Evolutionary conservation across 2,888 invertebrate species (phyloP).

Genomic region (Colostygia pectinataria): DNA sequence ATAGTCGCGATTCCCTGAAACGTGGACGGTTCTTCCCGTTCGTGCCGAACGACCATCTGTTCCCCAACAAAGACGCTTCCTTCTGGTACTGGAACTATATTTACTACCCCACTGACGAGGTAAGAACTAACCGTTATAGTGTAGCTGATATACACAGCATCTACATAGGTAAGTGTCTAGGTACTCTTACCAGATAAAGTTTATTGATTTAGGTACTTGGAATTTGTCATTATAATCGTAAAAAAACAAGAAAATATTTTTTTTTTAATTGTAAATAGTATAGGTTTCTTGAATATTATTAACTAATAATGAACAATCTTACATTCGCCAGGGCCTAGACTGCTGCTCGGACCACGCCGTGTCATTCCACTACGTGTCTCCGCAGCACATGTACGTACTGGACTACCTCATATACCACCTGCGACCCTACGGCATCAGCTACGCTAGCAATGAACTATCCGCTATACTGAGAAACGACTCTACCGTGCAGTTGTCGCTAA

Average conservation of each 20-base stretch:
- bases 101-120: slow-evolving; percentile 95
- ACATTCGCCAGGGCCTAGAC: slow-evolving; percentile 88
- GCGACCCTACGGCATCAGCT: slow-evolving; percentile 88
- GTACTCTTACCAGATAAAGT: no score
- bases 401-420: slow-evolving; percentile 98
- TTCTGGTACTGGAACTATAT: slow-evolving; percentile 98
- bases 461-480: no score
- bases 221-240: no score
- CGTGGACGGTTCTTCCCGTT: slow-evolving; percentile 97
- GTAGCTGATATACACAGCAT: no score
- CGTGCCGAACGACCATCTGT: slow-evolving; percentile 95
- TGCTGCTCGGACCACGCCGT: slow-evolving; percentile 97
- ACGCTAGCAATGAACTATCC: slow-evolving; percentile 66
- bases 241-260: no score
- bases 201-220: no score
- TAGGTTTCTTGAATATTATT: background rate
- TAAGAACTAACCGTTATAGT: no score
- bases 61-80: slow-evolving; percentile 90
- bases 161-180: no score
- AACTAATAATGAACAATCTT: no score
- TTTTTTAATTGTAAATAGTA: no score
- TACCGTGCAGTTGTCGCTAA: no score
- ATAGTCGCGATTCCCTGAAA: slow-evolving; percentile 91
- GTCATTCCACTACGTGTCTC: slow-evolving; percentile 95
- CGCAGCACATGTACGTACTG: slow-evolving; percentile 95